Conservation (phyloP, 2,888 invertebrate species). For the Pterobdella sp. region DNA sequence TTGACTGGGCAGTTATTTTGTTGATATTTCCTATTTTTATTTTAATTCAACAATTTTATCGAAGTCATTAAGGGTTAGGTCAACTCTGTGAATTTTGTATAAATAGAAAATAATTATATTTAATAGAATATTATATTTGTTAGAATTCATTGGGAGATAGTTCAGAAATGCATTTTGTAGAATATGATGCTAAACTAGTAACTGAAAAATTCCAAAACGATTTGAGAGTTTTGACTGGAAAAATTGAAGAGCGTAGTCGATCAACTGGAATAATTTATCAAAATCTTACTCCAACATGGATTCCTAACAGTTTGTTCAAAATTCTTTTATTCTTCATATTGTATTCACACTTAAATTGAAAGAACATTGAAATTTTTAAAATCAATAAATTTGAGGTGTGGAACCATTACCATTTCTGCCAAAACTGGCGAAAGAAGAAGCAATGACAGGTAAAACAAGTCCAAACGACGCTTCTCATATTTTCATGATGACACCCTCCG, state of each 20-base stretch:
- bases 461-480: constrained; percentile 12
- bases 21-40: no score
- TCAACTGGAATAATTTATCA: constrained; percentile 33
- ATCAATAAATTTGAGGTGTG: constrained; percentile 30
- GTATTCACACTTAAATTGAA: neutral
- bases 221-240: constrained; percentile 26
- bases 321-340: neutral
- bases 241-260: constrained; percentile 32
- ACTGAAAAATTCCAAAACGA: constrained; percentile 32
- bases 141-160: constrained; percentile 35
- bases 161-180: constrained; percentile 37
- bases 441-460: constrained; percentile 25
- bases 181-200: constrained; percentile 32
- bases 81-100: no score
- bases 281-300: constrained; percentile 33
- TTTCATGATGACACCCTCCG: constrained; percentile 34
- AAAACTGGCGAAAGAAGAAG: constrained; percentile 30
- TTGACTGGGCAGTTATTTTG: no score
- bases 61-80: no score
- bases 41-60: no score
- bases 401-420: constrained; percentile 37
- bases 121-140: neutral
- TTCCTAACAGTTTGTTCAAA: constrained; percentile 34
- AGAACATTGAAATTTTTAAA: neutral
- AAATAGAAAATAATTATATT: no score